Evolutionary conservation across 2,888 invertebrate species (phyloP).

Genomic region (Dicyrtoma fusca): DNA sequence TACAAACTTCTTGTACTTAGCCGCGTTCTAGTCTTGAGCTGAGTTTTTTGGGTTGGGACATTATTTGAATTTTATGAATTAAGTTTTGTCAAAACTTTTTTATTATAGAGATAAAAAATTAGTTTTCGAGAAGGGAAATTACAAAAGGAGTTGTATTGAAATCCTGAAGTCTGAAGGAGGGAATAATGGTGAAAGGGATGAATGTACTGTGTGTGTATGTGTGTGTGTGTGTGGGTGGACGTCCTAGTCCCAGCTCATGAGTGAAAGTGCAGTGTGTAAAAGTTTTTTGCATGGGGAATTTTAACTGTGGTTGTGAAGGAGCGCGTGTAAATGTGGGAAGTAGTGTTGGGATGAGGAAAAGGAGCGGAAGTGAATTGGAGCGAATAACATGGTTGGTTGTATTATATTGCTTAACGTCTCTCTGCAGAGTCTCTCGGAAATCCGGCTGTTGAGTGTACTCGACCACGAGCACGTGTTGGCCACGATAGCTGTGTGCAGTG

Average conservation of each 20-base stretch:
- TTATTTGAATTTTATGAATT: background rate
- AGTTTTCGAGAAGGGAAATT: background rate
- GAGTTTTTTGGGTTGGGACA: too few relatives aligned
- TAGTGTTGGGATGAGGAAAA: constrained; percentile 15
- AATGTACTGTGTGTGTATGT: too few relatives aligned
- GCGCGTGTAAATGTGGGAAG: background rate
- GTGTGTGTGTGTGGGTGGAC: too few relatives aligned
- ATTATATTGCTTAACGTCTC: background rate
- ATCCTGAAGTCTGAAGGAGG: too few relatives aligned
- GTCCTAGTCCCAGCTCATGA: background rate
- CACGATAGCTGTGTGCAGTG: constrained; percentile 52
- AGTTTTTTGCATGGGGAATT: constrained; percentile 8
- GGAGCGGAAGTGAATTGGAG: constrained; percentile 30
- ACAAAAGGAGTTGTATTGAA: constrained; percentile 12
- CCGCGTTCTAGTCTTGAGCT: too few relatives aligned
- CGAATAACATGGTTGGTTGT: constrained; percentile 29
- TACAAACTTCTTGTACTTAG: too few relatives aligned
- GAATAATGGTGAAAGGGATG: background rate
- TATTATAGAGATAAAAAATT: too few relatives aligned
- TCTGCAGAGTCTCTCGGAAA: constrained; percentile 50
- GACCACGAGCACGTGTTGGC: constrained; percentile 56
- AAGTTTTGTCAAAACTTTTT: background rate
- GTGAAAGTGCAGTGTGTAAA: constrained; percentile 5
- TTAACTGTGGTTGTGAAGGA: background rate
- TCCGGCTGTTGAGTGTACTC: constrained; percentile 54